A percentile compares a stretch with the other conserved stretches of the same genome.
Conservation (phyloP, 2,888 invertebrate species). For the Dermolepida albohirtum region DNA sequence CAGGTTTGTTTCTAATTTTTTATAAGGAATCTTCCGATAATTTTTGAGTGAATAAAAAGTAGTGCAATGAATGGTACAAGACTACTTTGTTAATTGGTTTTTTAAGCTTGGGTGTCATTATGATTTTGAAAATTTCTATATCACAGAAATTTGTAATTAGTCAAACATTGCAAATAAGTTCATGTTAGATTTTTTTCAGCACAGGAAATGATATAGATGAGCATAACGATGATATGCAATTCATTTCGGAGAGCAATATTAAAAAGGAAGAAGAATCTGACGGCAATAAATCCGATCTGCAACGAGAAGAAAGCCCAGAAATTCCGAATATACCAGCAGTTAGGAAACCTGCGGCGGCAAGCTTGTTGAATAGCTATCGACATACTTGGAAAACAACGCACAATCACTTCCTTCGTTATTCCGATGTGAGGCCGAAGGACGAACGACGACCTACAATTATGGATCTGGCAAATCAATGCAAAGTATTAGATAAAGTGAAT, state of each 20-base stretch:
- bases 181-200: conserved; percentile 56
- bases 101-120: no score
- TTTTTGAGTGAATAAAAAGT: no score
- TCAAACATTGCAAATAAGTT: conserved; percentile 59
- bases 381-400: conserved; percentile 79
- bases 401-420: conserved; percentile 79
- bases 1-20: no score
- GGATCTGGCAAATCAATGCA: conserved; percentile 89
- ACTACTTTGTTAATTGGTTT: no score
- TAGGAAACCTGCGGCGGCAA: conserved; percentile 64
- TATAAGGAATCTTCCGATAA: no score
- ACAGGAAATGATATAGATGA: conserved; percentile 70
- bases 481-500: conserved; percentile 87
- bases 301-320: conserved; percentile 61
- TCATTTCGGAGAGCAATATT: conserved; percentile 67
- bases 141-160: no score
- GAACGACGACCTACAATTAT: conserved; percentile 87
- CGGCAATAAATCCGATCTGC: conserved; percentile 60
- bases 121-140: no score
- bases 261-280: conserved; percentile 65
- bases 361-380: conserved; percentile 73
- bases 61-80: no score
- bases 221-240: conserved; percentile 72
- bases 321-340: conserved; percentile 54
- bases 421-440: conserved; percentile 89